Evolutionary conservation across 1,140 invertebrate genomes (phyloP).

Genomic region (Scaptomyza graminum): DNA sequence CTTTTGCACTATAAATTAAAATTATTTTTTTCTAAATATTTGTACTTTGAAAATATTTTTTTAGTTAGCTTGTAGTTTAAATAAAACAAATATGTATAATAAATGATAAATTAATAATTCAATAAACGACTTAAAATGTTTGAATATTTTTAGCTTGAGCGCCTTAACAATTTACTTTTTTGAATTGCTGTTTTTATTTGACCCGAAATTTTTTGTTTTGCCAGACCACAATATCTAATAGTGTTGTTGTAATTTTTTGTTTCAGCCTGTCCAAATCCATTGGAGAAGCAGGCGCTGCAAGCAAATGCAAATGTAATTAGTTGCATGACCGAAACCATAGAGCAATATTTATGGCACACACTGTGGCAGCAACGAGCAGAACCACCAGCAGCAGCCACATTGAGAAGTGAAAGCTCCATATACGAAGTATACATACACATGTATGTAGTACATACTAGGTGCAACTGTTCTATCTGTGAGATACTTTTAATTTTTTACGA

Average conservation of each 20-base stretch:
- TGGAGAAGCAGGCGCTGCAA: constrained; percentile 4
- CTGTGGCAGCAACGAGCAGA: constrained; percentile 39
- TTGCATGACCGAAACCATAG: constrained; percentile 79
- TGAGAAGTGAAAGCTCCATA: constrained; percentile 56
- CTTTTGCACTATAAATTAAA: no score
- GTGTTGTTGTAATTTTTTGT: background rate
- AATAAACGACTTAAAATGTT: no score
- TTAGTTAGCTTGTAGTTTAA: no score
- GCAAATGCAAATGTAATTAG: constrained; percentile 77
- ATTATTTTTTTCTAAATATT: no score
- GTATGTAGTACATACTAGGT: constrained; percentile 14
- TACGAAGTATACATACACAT: background rate
- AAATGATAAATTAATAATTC: no score
- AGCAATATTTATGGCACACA: constrained; percentile 78
- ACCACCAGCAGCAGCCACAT: background rate
- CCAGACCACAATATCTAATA: constrained; percentile 1
- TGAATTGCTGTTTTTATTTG: no score
- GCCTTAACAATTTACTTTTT: no score
- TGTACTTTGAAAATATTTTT: no score
- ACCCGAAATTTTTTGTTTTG: no score
- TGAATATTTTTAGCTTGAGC: no score
- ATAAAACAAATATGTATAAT: no score
- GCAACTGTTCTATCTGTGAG: constrained; percentile 71
- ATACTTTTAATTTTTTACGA: constrained; percentile 80
- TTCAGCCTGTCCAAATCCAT: constrained; percentile 1